Evolutionary conservation across 2,113 vertebrate species (phyloP).

Genomic region (Ardeotis arabs): DNA sequence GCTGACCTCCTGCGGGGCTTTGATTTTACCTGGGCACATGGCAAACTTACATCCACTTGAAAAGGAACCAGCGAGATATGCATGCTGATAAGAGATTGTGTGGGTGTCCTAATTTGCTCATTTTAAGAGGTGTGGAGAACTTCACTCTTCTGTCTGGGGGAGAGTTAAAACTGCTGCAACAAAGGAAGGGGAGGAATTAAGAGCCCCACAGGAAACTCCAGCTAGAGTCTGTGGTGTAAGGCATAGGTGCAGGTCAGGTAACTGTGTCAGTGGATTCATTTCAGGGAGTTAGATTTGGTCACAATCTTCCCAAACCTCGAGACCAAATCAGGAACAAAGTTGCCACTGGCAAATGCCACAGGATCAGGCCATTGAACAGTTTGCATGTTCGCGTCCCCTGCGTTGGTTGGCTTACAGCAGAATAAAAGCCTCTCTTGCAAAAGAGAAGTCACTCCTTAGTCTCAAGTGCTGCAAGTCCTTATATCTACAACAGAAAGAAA

Average conservation of each 20-base stretch:
- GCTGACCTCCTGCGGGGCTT: neutral
- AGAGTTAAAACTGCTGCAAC: neutral
- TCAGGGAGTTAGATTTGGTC: neutral
- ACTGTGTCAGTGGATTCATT: neutral
- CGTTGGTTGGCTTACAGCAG: neutral
- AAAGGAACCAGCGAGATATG: neutral
- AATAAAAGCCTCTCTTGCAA: neutral
- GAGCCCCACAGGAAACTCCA: neutral
- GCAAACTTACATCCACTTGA: neutral
- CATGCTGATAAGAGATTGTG: neutral
- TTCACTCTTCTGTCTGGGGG: neutral
- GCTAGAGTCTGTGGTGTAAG: neutral
- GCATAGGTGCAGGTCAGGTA: neutral
- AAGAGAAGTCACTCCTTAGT: neutral
- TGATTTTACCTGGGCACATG: neutral
- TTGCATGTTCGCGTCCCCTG: neutral
- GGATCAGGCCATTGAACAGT: neutral
- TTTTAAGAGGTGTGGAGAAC: neutral
- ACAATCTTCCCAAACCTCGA: neutral
- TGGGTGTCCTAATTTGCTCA: neutral
- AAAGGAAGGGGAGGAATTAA: neutral
- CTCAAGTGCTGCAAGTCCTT: neutral
- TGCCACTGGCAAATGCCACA: neutral
- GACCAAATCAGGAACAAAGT: neutral
- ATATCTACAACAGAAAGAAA: neutral